Conservation (phyloP, 1,140 invertebrate genomes). For the Microplitis demolitor region DNA sequence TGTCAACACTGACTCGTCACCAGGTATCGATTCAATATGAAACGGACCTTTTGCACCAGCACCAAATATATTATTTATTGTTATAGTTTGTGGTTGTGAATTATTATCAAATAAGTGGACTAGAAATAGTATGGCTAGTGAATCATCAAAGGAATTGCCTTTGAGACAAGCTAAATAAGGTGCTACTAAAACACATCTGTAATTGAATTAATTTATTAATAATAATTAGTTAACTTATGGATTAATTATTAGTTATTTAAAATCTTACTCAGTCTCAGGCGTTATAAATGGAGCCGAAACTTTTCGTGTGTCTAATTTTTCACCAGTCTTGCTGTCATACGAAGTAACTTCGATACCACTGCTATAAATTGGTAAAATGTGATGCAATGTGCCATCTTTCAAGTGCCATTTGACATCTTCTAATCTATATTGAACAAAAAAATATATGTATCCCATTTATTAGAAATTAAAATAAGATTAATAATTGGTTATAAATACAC, state of each 20-base stretch:
- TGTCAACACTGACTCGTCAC: slow-evolving; percentile 41
- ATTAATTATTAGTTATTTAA: slow-evolving; percentile 4
- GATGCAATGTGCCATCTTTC: slow-evolving; percentile 67
- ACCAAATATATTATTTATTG: slow-evolving; percentile 54
- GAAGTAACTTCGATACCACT: slow-evolving; percentile 73
- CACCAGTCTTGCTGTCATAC: slow-evolving; percentile 71
- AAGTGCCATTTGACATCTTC: slow-evolving; percentile 67
- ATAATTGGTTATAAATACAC: too few species aligned
- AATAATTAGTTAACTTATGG: not conserved
- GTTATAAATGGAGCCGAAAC: slow-evolving; percentile 69
- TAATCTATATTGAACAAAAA: slow-evolving; percentile 39
- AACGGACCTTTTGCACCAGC: slow-evolving; percentile 52
- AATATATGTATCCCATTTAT: slow-evolving; percentile 13
- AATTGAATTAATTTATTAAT: slow-evolving; percentile 34
- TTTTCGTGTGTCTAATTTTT: slow-evolving; percentile 66
- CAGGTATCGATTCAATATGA: slow-evolving; percentile 42
- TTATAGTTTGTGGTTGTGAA: slow-evolving; percentile 42
- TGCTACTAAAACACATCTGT: slow-evolving; percentile 68
- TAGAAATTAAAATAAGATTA: too few species aligned
- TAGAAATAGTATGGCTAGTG: slow-evolving; percentile 51
- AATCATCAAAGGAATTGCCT: slow-evolving; percentile 41
- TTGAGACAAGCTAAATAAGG: slow-evolving; percentile 70
- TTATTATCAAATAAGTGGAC: slow-evolving; percentile 51
- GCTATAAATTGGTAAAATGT: slow-evolving; percentile 69
- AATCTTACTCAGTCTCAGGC: slow-evolving; percentile 62